Evolutionary conservation across 2,797 vertebrate species (phyloP).

Genomic region (Protonibea diacanthus): DNA sequence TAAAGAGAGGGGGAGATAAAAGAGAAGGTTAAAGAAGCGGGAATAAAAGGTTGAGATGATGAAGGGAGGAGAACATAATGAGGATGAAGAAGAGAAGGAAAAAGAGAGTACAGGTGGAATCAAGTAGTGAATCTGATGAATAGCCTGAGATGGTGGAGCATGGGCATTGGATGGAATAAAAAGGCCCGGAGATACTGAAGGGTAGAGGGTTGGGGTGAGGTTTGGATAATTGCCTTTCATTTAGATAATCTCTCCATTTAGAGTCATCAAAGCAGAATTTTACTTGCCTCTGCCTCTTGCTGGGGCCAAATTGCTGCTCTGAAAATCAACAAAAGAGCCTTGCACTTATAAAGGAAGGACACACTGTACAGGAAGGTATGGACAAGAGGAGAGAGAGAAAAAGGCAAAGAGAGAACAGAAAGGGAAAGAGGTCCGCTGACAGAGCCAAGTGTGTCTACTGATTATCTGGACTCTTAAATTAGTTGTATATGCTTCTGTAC

Average conservation of each 20-base stretch:
- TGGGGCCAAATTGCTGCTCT: constrained; percentile 73
- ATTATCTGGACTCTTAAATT: constrained; percentile 38
- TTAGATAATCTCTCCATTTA: constrained; percentile 82
- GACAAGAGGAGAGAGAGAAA: constrained; percentile 34
- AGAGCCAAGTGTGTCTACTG: constrained; percentile 18
- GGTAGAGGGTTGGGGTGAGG: constrained; percentile 62
- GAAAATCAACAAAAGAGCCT: constrained; percentile 77
- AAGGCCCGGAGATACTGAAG: constrained; percentile 52
- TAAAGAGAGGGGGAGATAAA: constrained; percentile 46
- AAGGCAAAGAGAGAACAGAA: constrained; percentile 22
- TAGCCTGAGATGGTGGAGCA: constrained; percentile 50
- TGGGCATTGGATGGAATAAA: constrained; percentile 37
- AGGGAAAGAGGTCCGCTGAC: constrained; percentile 12
- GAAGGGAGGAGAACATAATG: constrained; percentile 43
- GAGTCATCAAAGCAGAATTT: constrained; percentile 80
- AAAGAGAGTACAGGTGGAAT: constrained; percentile 58
- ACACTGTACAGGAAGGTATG: constrained; percentile 46
- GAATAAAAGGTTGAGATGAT: constrained; percentile 51
- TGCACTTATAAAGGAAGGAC: constrained; percentile 53
- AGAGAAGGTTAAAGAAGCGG: constrained; percentile 38
- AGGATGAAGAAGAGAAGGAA: constrained; percentile 21
- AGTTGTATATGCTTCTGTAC: constrained; percentile 11
- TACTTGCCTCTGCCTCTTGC: constrained; percentile 67
- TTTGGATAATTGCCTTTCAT: constrained; percentile 80
- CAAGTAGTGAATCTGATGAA: constrained; percentile 62